Base-by-base conservation (phyloP, 2,797 vertebrate species). In the Phoeniculus purpureus region DNA sequence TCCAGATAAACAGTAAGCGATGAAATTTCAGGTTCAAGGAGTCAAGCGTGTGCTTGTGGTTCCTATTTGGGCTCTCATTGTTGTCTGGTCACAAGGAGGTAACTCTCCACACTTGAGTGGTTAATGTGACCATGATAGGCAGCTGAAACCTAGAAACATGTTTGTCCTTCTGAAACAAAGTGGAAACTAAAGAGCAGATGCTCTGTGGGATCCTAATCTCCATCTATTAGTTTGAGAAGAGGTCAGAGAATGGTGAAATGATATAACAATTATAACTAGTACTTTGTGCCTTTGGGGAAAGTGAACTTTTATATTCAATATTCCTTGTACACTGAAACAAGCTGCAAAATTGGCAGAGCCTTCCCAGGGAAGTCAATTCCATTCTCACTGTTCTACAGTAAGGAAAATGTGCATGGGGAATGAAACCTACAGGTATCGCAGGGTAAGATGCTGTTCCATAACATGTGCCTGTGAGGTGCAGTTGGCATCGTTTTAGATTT, bases 391-490 rank as follows among this genome's bases (percentile, higher is more conserved):
- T 27, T 65, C 62, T 84, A 55, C 23, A 43, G 45, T 66, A 72
- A 82, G 70, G 61, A 79, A 71, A 52, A 14, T 27, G 73, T 50
- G 19, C 4, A 15, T 15, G 15, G 45, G 60, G 72, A 47, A 66
- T 32, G 54, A 71, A 67, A 71, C 14, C 29, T 45, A 37, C 31
- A 47, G 19, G 15, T 37, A 64, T 17, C 72, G 23, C 71, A 90
- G 66, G 92, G 87, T 62, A 75, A 73, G 43, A 12, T 74, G 37
- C 19, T 59, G 22, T 17, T 62, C 29, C 40, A 29, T 56, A 89
- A 85, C 55, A 26, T 48, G 70, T 77, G 81, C 9, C 65, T 89
- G 59, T 92, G 34, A 76, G 47, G 85, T 79, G 66, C n/a, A 93
- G 45, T 61, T 31, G 50, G 60, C 62, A 81, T 84, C 64, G 87